phyloP scores from a whole-genome alignment of 2,797 vertebrate species.

The Halcyon badia region DNA sequence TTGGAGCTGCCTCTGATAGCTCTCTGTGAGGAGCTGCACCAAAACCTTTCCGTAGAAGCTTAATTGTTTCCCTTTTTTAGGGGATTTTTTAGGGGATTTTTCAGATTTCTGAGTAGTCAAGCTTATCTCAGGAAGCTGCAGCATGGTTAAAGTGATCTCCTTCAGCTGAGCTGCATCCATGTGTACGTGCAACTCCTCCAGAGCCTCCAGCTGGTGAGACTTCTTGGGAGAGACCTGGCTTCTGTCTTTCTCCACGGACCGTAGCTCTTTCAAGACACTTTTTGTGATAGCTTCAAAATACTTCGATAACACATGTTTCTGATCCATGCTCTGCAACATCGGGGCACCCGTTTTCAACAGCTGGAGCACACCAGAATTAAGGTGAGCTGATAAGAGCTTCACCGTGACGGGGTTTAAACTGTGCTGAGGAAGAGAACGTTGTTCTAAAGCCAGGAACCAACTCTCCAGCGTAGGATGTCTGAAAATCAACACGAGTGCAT shows the following conservation, averaged over 20 bases:
- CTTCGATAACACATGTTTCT: slow-evolving; percentile 71
- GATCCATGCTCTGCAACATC: slow-evolving; percentile 66
- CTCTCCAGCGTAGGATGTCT: slow-evolving; percentile 88
- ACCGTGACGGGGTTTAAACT: slow-evolving; percentile 85
- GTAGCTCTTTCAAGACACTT: slow-evolving; percentile 84
- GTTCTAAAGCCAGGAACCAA: slow-evolving; percentile 93
- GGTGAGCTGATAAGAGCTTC: slow-evolving; percentile 83
- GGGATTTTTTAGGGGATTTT: not conserved
- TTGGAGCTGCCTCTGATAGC: slow-evolving; percentile 51
- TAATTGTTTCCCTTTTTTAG: slow-evolving; percentile 64
- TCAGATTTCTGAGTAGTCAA: slow-evolving; percentile 70
- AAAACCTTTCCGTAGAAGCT: slow-evolving; percentile 85
- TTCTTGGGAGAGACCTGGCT: not conserved
- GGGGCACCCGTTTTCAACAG: slow-evolving; percentile 82
- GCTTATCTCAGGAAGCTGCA: slow-evolving; percentile 83
- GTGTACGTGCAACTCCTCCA: slow-evolving; percentile 83
- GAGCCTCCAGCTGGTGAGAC: slow-evolving; percentile 82
- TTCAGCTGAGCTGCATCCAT: slow-evolving; percentile 81
- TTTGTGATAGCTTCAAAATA: slow-evolving; percentile 82
- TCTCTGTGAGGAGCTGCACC: slow-evolving; percentile 85
- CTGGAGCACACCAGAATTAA: slow-evolving; percentile 80
- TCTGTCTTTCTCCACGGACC: not conserved
- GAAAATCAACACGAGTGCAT: slow-evolving; percentile 83
- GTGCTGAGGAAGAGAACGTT: slow-evolving; percentile 82
- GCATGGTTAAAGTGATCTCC: slow-evolving; percentile 84